A percentile compares a stretch with the other conserved stretches of the same genome.
Conservation (phyloP, 2,888 invertebrate genomes). For the Lissocephala sabroskyi region DNA sequence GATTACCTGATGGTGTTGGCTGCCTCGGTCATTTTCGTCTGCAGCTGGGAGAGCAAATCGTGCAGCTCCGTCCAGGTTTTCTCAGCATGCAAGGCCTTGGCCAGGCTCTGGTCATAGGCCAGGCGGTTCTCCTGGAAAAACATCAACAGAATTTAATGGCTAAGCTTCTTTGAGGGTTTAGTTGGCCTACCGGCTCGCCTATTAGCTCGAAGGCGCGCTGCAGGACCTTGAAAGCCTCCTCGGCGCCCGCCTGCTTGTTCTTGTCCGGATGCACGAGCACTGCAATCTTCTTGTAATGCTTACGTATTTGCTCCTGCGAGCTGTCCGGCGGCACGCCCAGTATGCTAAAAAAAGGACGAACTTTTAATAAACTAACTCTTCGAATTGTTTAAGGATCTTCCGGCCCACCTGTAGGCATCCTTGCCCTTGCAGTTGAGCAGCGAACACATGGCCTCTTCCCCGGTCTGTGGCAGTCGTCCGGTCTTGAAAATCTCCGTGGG, state of each 20-base stretch:
- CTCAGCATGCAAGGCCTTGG: slow-evolving; percentile 85
- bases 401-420: slow-evolving; percentile 88
- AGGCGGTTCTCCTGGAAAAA: slow-evolving; percentile 79
- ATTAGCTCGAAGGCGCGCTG: slow-evolving; percentile 96
- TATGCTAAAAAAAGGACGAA: slow-evolving; percentile 78
- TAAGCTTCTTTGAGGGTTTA: not conserved
- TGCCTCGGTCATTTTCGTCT: slow-evolving; percentile 95
- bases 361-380: not conserved
- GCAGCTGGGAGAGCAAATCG: slow-evolving; percentile 88
- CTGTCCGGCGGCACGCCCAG: slow-evolving; percentile 90
- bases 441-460: slow-evolving; percentile 96
- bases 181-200: slow-evolving; percentile 82
- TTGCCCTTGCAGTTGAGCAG: slow-evolving; percentile 94
- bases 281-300: slow-evolving; percentile 94
- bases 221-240: slow-evolving; percentile 96
- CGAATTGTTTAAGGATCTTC: not conserved
- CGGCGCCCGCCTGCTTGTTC: slow-evolving; percentile 94
- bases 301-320: slow-evolving; percentile 93
- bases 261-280: slow-evolving; percentile 97
- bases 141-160: not conserved
- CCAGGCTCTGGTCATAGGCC: slow-evolving; percentile 82
- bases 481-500: slow-evolving; percentile 67
- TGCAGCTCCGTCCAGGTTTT: slow-evolving; percentile 92
- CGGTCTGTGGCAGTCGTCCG: slow-evolving; percentile 83
- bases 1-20: slow-evolving; percentile 86